A percentile compares a stretch with the other conserved stretches of the same genome.
phyloP scores from a whole-genome alignment of 1,140 invertebrate genomes.

The Polypedilum vanderplanki region DNA sequence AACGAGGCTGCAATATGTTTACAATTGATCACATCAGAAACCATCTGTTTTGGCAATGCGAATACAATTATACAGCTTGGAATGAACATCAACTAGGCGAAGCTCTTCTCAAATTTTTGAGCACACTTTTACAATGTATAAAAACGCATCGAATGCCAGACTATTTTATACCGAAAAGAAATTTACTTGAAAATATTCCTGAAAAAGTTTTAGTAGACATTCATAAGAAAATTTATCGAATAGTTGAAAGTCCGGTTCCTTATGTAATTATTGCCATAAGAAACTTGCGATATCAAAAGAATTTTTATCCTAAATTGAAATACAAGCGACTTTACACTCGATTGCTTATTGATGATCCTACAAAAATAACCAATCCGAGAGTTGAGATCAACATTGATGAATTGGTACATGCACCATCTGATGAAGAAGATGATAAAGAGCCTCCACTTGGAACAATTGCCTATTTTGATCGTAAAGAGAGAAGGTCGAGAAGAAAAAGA shows the following conservation, averaged over 20 bases:
- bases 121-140: slow-evolving; percentile 50
- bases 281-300: slow-evolving; percentile 53
- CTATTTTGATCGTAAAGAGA: slow-evolving; percentile 42
- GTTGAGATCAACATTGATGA: slow-evolving; percentile 34
- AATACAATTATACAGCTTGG: slow-evolving; percentile 61
- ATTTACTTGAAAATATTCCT: slow-evolving; percentile 63
- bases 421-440: slow-evolving; percentile 41
- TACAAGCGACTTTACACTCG: slow-evolving; percentile 55
- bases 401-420: slow-evolving; percentile 32
- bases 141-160: slow-evolving; percentile 52
- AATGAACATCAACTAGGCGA: slow-evolving; percentile 60
- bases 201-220: slow-evolving; percentile 53
- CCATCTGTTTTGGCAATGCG: slow-evolving; percentile 71
- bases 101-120: slow-evolving; percentile 55
- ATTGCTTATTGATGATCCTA: slow-evolving; percentile 48
- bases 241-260: slow-evolving; percentile 61
- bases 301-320: slow-evolving; percentile 61
- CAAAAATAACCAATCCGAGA: slow-evolving; percentile 47
- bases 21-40: slow-evolving; percentile 59
- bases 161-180: slow-evolving; percentile 64
- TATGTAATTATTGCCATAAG: slow-evolving; percentile 58
- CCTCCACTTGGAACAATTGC: neutral
- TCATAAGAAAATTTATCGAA: slow-evolving; percentile 58
- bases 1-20: slow-evolving; percentile 34
- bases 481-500: slow-evolving; percentile 40